Base-by-base conservation (phyloP, 2,888 invertebrate genomes). In the Watsonalla cultraria region DNA sequence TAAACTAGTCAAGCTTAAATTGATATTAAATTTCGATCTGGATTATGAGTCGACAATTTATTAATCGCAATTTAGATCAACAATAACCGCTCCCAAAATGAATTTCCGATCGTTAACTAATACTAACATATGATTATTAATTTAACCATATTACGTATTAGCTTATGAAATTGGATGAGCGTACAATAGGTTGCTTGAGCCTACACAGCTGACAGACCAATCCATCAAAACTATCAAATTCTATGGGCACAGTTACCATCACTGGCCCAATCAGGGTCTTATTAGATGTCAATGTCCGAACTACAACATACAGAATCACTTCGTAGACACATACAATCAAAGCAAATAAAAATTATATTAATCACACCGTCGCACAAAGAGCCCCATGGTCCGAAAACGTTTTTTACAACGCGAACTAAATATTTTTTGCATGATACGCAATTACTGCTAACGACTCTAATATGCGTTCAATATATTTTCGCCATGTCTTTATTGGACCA, bases 341-440 rank as follows among this genome's bases (percentile, higher is more conserved):
- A 80, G 76, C 78, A 79, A 82, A 84, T 83, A 85, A 82, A 80
- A 82, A 79, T 79, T 76, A 77, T 78, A 84, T 82, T 82, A 84
- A 87, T 86, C 82, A 80, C 68, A 66, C 66, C 66, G 65, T 68
- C 67, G 61, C 68, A 79, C 77, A 81, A 77, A 74, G 63, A 68
- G 68, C 63, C 67, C 68, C 66, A 68, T 71, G 70, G 62, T 72
- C 76, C 76, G 74, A 76, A 76, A 76, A 65, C 54, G 67, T 69
- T 78, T 70, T 71, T 57, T 55, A 54, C 58, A 54, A 61, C 60
- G 59, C 56, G 57, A 57, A 57, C 63, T 60, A 54, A 65, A 60
- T 66, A 52, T 71, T 84, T 86, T 84, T 86, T 83, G 82, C 82
- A 78, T 82, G 79, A 82, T 80, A 76, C 70, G 78, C 83, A 83